These are phyloP conservation scores for Myodes glareolus DNA, from an alignment of 2,113 vertebrate genomes.

Conservation along the genomic window DNA sequence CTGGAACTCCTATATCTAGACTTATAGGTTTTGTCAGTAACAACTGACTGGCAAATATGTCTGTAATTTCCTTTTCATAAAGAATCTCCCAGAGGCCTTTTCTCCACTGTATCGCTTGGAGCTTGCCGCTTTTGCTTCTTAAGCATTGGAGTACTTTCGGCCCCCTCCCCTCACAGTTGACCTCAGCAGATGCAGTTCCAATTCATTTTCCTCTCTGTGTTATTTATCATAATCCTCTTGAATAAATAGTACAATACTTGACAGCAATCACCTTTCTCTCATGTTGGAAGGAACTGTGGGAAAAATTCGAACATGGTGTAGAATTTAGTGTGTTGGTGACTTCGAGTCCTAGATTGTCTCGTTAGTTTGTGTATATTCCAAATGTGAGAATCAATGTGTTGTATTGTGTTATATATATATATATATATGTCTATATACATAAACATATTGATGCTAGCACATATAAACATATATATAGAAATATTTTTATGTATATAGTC, in stretches of 20 bases:
- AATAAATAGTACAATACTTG: conserved; percentile 2
- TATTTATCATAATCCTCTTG: conserved; percentile 33
- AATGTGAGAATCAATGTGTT: neutral
- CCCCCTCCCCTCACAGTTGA: neutral
- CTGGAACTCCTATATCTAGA: neutral
- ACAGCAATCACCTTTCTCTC: neutral
- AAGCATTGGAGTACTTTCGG: neutral
- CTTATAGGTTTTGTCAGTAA: conserved; percentile 3
- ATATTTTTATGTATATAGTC: neutral
- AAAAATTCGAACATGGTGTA: conserved; percentile 3
- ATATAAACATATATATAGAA: neutral
- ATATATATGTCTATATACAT: neutral
- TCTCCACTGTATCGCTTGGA: neutral
- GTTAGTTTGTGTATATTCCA: neutral
- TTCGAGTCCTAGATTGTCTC: neutral
- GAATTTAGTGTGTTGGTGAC: neutral
- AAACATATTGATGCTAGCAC: neutral
- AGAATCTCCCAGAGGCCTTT: neutral
- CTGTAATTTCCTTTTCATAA: conserved; percentile 4
- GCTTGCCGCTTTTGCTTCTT: neutral
- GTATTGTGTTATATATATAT: neutral
- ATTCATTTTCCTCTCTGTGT: conserved; percentile 11
- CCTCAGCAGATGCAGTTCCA: neutral
- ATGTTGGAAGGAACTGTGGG: neutral
- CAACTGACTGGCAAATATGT: neutral